These are phyloP conservation scores for Syngnathus floridae DNA, from an alignment of 2,113 vertebrate species.

Conservation along the genomic window DNA sequence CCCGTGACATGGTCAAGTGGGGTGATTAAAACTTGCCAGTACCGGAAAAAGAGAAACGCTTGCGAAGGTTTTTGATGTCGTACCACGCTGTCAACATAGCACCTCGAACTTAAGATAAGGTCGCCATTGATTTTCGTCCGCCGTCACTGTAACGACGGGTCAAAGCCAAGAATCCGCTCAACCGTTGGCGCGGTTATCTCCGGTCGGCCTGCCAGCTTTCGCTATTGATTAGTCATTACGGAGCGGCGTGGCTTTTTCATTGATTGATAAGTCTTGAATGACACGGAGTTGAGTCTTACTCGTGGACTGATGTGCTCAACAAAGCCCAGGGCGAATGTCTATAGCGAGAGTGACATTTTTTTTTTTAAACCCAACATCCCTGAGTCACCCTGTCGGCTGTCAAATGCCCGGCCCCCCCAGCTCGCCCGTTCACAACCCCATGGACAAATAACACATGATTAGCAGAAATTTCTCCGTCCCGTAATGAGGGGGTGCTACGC, in stretches of 20 bases:
- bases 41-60: conserved; percentile 13
- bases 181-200: conserved; percentile 27
- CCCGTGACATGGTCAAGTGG: conserved; percentile 6
- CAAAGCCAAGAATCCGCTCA: conserved; percentile 4
- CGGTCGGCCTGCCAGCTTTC: conserved; percentile 21
- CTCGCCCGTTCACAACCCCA: conserved; percentile 34
- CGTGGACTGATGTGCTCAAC: neutral
- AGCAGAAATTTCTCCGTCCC: conserved; percentile 60
- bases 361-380: conserved; percentile 25
- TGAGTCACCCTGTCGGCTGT: conserved; percentile 41
- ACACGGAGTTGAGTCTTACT: conserved; percentile 11
- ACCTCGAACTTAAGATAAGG: conserved; percentile 26
- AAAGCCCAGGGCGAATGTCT: neutral
- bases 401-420: conserved; percentile 18
- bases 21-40: neutral
- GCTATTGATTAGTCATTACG: conserved; percentile 46
- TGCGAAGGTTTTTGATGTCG: neutral
- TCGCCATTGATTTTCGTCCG: conserved; percentile 33
- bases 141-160: conserved; percentile 34
- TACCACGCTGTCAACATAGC: neutral
- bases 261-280: conserved; percentile 50
- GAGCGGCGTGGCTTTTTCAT: conserved; percentile 34
- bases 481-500: conserved; percentile 60
- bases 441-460: conserved; percentile 69
- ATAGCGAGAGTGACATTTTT: conserved; percentile 30